These are phyloP conservation scores for Leptodactylus fuscus DNA, from an alignment of 2,113 vertebrate genomes.

Conservation along the genomic window DNA sequence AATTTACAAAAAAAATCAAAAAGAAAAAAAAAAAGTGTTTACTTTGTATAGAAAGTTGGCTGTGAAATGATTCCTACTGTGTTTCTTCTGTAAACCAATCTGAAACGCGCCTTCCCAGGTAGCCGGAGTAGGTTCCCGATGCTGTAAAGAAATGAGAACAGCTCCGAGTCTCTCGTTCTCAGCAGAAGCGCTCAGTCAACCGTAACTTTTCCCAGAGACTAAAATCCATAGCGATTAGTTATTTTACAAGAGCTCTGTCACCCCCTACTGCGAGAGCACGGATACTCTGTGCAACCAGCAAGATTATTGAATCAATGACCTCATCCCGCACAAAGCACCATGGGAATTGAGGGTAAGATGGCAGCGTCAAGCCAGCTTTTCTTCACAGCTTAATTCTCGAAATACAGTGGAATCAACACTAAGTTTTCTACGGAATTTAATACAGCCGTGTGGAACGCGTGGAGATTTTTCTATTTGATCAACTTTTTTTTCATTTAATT, in stretches of 20 bases:
- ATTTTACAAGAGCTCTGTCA: constrained; percentile 31
- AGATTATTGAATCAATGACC: constrained; percentile 33
- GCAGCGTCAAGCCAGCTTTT: not conserved
- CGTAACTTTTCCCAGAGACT: constrained; percentile 15
- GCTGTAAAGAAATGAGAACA: not conserved
- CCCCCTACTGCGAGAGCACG: constrained; percentile 4
- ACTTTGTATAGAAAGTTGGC: constrained; percentile 11
- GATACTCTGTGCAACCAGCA: not conserved
- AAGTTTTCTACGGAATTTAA: not conserved
- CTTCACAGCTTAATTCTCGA: not conserved
- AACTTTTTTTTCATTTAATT: not conserved
- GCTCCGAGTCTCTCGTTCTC: not conserved
- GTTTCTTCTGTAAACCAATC: not conserved
- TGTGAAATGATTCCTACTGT: constrained; percentile 17
- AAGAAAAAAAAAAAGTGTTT: too few species aligned
- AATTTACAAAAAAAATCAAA: constrained; percentile 6
- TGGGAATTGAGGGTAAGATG: constrained; percentile 23
- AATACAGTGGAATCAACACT: not conserved
- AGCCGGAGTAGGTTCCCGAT: not conserved
- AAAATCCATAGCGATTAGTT: constrained; percentile 41
- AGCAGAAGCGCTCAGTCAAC: constrained; percentile 22
- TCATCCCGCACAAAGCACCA: constrained; percentile 19
- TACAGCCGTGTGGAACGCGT: not conserved
- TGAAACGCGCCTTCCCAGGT: not conserved
- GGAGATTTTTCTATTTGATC: not conserved